Evolutionary conservation across 2,888 invertebrate species (phyloP), one percentile per base, ranked within the genome.

Genomic region (Zhuqinia jingwanae): DNA sequence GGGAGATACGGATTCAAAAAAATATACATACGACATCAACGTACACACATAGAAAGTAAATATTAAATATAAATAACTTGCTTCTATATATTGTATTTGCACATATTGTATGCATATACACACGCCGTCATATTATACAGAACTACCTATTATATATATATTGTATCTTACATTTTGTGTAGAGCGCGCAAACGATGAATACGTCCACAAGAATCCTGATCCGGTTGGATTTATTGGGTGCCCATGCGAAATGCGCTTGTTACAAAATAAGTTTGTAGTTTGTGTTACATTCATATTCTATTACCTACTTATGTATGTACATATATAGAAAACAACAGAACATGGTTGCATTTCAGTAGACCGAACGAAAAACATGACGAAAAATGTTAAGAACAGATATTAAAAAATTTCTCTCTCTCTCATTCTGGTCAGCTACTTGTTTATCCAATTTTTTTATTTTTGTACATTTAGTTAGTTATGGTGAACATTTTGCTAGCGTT

Each of bases 341-440:
- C 25, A 58, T 3, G 2, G 10, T 13, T 13, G 50, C 50, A 15
- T 50, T 10, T 50, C 50, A 36, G 36, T 36, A 36, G 36, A 8
- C 36, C 5, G 50, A n/a, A 13, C 3, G 50, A 50, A n/a, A n/a
- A n/a, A n/a, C n/a, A 50, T 50, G n/a, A 13, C 3, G n/a, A 50
- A n/a, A 65, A 65, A 42, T 2, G 36, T 36, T 8, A 3, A n/a
- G n/a, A 17, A 17, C 30, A 77, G 77, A 77, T 77, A 77, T 77
- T 77, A 77, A 77, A 77, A n/a, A 77, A 77, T 76, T 76, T 56
- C 76, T 22, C 58, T 2, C 27, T 36, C n/a, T 65, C 3, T 65
- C 65, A 65, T 65, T 63, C 30, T 65, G 65, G 65, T 65, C 65
- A 65, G 65, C 13, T 65, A 20, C 20, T 20, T 22, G 58, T 22